Evolutionary conservation across 2,797 vertebrate genomes (phyloP).

Genomic region (Crenichthys baileyi): DNA sequence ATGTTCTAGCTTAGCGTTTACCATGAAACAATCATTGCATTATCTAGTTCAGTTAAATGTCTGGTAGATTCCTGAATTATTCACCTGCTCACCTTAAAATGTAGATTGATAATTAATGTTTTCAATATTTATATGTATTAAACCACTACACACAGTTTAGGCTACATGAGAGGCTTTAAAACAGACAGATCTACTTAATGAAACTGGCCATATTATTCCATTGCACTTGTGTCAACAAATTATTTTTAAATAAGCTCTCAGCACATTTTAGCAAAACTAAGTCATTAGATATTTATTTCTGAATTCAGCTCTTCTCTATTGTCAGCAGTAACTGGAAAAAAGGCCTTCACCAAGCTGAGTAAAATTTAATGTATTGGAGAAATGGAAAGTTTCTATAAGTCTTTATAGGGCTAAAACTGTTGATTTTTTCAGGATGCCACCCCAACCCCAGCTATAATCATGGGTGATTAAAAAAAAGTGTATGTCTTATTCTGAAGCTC

Average conservation of each 20-base stretch:
- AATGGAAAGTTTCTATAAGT: not conserved
- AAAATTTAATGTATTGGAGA: not conserved
- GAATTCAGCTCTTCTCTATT: not conserved
- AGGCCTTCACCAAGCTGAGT: slow-evolving; percentile 3
- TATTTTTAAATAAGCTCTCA: not conserved
- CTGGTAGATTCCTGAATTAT: not conserved
- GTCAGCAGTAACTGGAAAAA: slow-evolving; percentile 9
- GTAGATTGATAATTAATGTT: not conserved
- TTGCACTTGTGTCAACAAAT: not conserved
- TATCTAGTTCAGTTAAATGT: not conserved
- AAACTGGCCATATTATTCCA: not conserved
- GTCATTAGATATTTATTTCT: not conserved
- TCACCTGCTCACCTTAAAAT: not conserved
- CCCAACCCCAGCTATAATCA: not conserved
- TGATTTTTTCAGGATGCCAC: not conserved
- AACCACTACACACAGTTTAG: not conserved
- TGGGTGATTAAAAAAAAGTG: not conserved
- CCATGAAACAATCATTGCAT: not conserved
- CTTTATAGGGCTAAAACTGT: not conserved
- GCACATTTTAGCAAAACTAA: not conserved
- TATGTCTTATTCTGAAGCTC: slow-evolving; percentile 5
- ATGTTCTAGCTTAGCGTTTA: not conserved
- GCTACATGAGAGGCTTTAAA: no score
- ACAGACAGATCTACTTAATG: not conserved
- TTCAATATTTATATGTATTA: not conserved